phyloP scores from a whole-genome alignment of 2,888 invertebrate genomes.

The Lysandra bellargus region DNA sequence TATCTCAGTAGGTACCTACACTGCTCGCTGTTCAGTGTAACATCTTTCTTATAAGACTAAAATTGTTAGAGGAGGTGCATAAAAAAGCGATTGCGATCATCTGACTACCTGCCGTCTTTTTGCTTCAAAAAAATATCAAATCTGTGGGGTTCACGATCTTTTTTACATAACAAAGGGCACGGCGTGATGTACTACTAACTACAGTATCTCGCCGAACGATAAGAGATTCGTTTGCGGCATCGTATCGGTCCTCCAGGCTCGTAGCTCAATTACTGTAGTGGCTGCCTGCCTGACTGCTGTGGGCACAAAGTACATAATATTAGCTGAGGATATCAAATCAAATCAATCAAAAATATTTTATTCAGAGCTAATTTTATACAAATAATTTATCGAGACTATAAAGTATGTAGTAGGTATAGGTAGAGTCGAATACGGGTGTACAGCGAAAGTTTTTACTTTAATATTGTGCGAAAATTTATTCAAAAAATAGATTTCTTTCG shows the following conservation, averaged over 20 bases:
- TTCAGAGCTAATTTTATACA: too few relatives aligned
- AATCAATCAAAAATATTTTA: too few relatives aligned
- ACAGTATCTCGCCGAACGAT: slow-evolving; percentile 68
- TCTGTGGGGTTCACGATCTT: slow-evolving; percentile 69
- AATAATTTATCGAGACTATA: too few relatives aligned
- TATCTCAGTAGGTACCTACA: too few relatives aligned
- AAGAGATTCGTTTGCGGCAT: slow-evolving; percentile 69
- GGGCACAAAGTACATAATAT: too few relatives aligned
- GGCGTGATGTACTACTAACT: slow-evolving; percentile 61
- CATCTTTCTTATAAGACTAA: slow-evolving; percentile 5
- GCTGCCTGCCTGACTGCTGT: too few relatives aligned
- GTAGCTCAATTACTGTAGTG: too few relatives aligned
- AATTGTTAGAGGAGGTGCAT: not conserved
- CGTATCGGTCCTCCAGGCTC: too few relatives aligned
- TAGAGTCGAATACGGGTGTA: too few relatives aligned
- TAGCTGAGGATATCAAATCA: too few relatives aligned
- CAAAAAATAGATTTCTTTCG: slow-evolving; percentile 55
- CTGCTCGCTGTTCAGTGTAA: too few relatives aligned
- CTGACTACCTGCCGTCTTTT: slow-evolving; percentile 69
- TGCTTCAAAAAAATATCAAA: slow-evolving; percentile 65
- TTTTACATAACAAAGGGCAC: slow-evolving; percentile 72
- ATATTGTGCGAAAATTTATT: slow-evolving; percentile 47
- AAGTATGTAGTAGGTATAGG: too few relatives aligned
- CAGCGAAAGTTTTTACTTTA: not conserved
- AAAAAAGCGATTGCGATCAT: slow-evolving; percentile 61